These are phyloP conservation scores for Choreutis nemorana DNA, from an alignment of 2,888 invertebrate species.

Conservation along the genomic window DNA sequence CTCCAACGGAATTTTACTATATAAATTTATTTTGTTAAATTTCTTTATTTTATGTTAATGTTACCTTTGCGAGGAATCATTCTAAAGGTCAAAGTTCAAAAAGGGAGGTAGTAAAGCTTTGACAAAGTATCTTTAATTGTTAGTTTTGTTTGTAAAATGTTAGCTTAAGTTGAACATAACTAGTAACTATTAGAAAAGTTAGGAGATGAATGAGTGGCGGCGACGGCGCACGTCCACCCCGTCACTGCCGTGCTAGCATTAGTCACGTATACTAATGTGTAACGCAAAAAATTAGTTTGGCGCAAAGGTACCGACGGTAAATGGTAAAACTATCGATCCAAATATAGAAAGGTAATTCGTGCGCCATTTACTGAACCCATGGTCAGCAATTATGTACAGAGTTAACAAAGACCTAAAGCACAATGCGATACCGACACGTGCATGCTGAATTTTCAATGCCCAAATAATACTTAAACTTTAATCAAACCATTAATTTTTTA, in stretches of 20 bases:
- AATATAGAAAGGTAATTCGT: slow-evolving; percentile 44
- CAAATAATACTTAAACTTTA: too few species aligned
- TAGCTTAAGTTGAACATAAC: too few species aligned
- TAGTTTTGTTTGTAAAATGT: too few species aligned
- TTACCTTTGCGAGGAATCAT: too few species aligned
- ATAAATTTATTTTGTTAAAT: too few species aligned
- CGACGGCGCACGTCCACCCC: slow-evolving; percentile 40
- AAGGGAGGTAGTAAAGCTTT: too few species aligned
- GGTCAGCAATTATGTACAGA: slow-evolving; percentile 48
- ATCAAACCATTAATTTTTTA: slow-evolving; percentile 16
- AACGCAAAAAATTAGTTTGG: slow-evolving; percentile 50
- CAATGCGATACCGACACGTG: slow-evolving; percentile 38
- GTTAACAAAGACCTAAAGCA: slow-evolving; percentile 47
- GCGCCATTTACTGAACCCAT: slow-evolving; percentile 51
- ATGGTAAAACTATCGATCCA: slow-evolving; percentile 59
- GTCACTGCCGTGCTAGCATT: slow-evolving; percentile 27
- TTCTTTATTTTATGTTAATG: too few species aligned
- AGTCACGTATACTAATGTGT: slow-evolving; percentile 30
- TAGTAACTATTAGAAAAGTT: too few species aligned
- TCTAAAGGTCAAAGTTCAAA: too few species aligned
- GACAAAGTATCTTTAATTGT: too few species aligned
- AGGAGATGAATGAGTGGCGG: too few species aligned
- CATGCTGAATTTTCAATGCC: slow-evolving; percentile 46
- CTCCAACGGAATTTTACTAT: too few species aligned
- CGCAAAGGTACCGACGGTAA: slow-evolving; percentile 39